Conservation (phyloP, 2,113 vertebrate species). For the Engystomops pustulosus region DNA sequence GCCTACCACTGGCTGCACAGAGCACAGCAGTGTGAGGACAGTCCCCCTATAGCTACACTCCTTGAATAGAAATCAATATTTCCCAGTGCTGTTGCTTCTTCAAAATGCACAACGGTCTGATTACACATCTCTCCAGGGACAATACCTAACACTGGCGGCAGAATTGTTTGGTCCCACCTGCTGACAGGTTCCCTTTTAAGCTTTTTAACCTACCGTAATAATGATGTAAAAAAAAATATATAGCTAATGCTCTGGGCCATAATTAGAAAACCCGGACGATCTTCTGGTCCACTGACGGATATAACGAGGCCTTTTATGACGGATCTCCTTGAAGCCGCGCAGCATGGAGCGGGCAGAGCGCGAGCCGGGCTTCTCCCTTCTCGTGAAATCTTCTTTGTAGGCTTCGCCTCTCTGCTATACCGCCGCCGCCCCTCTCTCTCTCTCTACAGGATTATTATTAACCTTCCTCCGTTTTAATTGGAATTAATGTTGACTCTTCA, state of each 20-base stretch:
- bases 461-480: conserved; percentile 54
- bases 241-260: neutral
- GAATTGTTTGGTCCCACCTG: too few relatives aligned
- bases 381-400: neutral
- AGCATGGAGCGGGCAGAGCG: neutral
- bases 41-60: too few relatives aligned
- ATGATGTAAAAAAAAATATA: neutral
- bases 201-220: too few relatives aligned
- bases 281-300: neutral
- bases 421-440: neutral
- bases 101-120: too few relatives aligned
- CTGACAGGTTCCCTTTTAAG: neutral
- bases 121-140: too few relatives aligned
- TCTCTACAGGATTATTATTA: conserved; percentile 51
- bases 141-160: too few relatives aligned
- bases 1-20: too few relatives aligned
- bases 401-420: conserved; percentile 7
- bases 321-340: neutral
- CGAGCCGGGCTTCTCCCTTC: neutral
- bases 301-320: neutral
- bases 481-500: conserved; percentile 50
- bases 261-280: conserved; percentile 7
- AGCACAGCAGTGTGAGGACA: too few relatives aligned
- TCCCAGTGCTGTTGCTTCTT: too few relatives aligned
- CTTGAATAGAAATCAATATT: too few relatives aligned